Conservation (phyloP, 2,113 vertebrate genomes). For the Istiophorus platypterus region DNA sequence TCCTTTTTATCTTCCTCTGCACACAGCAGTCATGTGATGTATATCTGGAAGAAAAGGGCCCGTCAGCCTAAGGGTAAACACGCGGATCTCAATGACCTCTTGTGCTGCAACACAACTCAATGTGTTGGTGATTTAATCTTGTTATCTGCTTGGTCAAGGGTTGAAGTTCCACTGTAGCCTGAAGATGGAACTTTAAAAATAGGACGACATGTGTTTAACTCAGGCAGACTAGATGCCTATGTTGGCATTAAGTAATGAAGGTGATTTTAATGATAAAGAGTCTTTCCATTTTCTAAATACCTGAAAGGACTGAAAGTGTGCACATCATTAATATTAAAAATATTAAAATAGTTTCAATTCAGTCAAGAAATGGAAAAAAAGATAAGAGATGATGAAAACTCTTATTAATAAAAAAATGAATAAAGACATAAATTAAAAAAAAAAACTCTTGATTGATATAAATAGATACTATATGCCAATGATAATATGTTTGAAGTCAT, state of each 20-base stretch:
- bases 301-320: neutral
- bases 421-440: too few relatives aligned
- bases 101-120: neutral
- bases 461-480: too few relatives aligned
- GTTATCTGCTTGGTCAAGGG: conserved; percentile 64
- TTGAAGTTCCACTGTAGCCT: conserved; percentile 30
- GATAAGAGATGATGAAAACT: too few relatives aligned
- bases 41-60: neutral
- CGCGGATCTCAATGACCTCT: conserved; percentile 14
- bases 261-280: neutral
- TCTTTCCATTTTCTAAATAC: neutral
- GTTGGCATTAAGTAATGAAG: too few relatives aligned
- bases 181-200: conserved; percentile 14
- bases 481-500: too few relatives aligned
- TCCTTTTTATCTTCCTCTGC: conserved; percentile 6
- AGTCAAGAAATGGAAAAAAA: too few relatives aligned
- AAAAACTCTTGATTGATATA: too few relatives aligned
- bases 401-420: too few relatives aligned
- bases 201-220: neutral
- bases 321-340: too few relatives aligned
- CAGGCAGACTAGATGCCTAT: neutral
- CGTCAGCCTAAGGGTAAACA: conserved; percentile 46
- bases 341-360: too few relatives aligned
- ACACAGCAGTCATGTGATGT: conserved; percentile 52
- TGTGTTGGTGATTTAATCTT: conserved; percentile 1